Conservation (phyloP, 2,888 invertebrate species). For the Brachyptera putata region DNA sequence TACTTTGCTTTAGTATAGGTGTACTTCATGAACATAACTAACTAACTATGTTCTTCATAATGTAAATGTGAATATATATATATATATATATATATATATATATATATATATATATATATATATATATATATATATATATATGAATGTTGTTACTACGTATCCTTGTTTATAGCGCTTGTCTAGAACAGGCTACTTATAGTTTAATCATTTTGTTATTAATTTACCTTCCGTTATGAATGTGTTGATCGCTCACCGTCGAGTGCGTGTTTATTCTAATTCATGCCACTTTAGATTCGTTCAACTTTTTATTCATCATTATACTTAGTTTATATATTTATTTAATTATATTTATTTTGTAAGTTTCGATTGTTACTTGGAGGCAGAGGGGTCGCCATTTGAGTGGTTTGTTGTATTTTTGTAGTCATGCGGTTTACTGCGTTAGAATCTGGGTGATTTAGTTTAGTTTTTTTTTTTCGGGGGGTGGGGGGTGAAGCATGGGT, state of each 20-base stretch:
- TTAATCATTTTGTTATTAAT: constrained; percentile 30
- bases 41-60: no score
- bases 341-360: constrained; percentile 34
- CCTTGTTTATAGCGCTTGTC: no score
- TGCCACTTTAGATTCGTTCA: constrained; percentile 27
- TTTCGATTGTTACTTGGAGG: constrained; percentile 44
- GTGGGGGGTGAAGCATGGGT: constrained; percentile 2
- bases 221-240: constrained; percentile 32
- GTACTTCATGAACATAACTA: no score
- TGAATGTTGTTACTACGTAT: no score
- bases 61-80: no score
- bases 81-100: no score
- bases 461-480: constrained; percentile 27
- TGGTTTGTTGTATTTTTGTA: constrained; percentile 23
- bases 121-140: no score
- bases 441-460: constrained; percentile 31
- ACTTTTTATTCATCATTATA: neutral
- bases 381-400: constrained; percentile 41
- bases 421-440: constrained; percentile 33
- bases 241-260: constrained; percentile 30
- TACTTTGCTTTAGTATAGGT: no score
- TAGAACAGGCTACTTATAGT: constrained; percentile 29
- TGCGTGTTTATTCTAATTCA: constrained; percentile 32
- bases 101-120: no score
- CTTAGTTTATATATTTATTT: constrained; percentile 29